These are phyloP conservation scores for Dromius quadrimaculatus DNA, from an alignment of 2,888 invertebrate genomes.

Conservation along the genomic window DNA sequence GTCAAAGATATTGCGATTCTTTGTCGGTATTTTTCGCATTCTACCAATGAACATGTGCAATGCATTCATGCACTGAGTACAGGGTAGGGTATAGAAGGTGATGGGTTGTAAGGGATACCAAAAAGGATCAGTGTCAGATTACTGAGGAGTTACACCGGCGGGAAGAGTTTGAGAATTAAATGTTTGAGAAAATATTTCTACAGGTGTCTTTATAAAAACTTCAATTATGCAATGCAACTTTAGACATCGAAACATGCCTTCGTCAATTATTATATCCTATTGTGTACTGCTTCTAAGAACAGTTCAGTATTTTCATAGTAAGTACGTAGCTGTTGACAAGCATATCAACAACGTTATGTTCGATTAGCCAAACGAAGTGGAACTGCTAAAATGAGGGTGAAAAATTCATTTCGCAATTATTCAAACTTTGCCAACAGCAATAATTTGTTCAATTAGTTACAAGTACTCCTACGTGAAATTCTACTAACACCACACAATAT, in stretches of 20 bases:
- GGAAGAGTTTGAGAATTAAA: too few species aligned
- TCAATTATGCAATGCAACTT: too few species aligned
- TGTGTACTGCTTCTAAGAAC: not conserved
- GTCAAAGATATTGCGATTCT: slow-evolving; percentile 35
- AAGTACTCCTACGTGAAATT: slow-evolving; percentile 3
- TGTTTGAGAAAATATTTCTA: too few species aligned
- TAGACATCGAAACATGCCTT: too few species aligned
- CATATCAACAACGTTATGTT: slow-evolving; percentile 9
- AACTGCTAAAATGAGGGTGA: slow-evolving; percentile 23
- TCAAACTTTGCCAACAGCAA: not conserved
- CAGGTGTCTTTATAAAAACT: too few species aligned
- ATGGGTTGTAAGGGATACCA: not conserved
- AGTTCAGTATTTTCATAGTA: not conserved
- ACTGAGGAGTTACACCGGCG: not conserved
- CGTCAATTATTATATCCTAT: too few species aligned
- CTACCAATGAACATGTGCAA: slow-evolving; percentile 17
- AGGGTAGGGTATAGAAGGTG: not conserved
- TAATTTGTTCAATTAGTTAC: not conserved
- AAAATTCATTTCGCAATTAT: slow-evolving; percentile 13
- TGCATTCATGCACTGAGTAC: not conserved
- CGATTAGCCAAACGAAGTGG: slow-evolving; percentile 23
- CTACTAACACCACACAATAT: too few species aligned
- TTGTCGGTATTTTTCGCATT: slow-evolving; percentile 23
- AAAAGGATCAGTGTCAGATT: not conserved
- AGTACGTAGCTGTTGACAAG: slow-evolving; percentile 21